Base-by-base conservation (phyloP, 2,888 invertebrate genomes). In the Idaea dimidiata region DNA sequence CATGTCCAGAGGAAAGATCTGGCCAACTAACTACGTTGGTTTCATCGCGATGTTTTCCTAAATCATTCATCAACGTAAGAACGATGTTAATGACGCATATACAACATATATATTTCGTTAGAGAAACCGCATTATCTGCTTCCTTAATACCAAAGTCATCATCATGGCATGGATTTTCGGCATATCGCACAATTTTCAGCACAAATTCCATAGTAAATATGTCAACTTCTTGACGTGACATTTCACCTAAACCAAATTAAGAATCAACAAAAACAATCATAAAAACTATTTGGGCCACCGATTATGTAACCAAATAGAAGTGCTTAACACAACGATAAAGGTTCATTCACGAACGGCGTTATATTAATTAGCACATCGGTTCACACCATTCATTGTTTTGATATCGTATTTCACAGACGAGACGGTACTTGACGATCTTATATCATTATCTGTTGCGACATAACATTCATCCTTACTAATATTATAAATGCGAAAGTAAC, bases 361-460 rank as follows among this genome's bases (percentile, higher is more conserved):
- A 61, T 63, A 65, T 59, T 53, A 53, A 66, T 54, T 60, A 56
- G 58, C 16, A 56, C 6, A 14, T 16, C 8, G 61, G 57, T 66
- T 63, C 55, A 62, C 62, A 58, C 62, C 66, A 71, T 71, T 71
- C 66, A 69, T 43, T 63, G 59, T 61, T 55, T 18, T 57, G 16
- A 62, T 60, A 65, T 68, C 61, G 57, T 65, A 60, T 70, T 67
- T 70, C 71, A 70, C 67, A 69, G 62, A 65, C 66, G 61, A 69
- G 62, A 65, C 66, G 61, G 57, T 58, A 67, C 67, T 67, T 60
- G 66, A 66, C 63, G 60, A 55, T 60, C 57, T 59, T 57, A 18
- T 62, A 60, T 62, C 61, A 68, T 72, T 67, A 72, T 67, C 64
- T 71, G 67, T 79, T 77, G 72, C 76, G 77, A 77, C 77, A 77